Evolutionary conservation across 2,797 vertebrate genomes (phyloP), one percentile per base, ranked within the genome.

Genomic region (Lacerta viridis): DNA sequence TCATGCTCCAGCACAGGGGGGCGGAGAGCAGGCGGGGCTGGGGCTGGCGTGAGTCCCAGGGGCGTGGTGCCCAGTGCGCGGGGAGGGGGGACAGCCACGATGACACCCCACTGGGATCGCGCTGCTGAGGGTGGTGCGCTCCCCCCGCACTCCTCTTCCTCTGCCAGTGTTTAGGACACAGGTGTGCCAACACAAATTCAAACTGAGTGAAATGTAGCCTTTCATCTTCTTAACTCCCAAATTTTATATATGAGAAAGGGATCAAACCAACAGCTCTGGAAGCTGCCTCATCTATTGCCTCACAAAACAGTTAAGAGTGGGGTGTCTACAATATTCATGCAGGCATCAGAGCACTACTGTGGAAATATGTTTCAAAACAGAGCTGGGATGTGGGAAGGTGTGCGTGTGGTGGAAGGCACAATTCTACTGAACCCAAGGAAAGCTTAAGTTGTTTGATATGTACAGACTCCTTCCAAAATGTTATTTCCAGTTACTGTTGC

Each of bases 251-350:
- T 87, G 59, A 85, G 92, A 90, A 90, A 93, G 86, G 85, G 55
- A 64, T 87, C 17, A 94, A 88, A 93, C 88, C 84, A 90, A 92
- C 87, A 94, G 86, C 77, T 59, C 85, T 80, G 72, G 55, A 92
- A 88, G 94, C 39, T 74, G 64, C 33, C 59, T 87, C 50, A 46
- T 59, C 77, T 90, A 74, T 80, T 91, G 92, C 77, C 50, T 39
- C 85, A 88, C 55, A 86, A 80, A 88, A 43, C 74, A 83, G 80
- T 78, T 41, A 84, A 71, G 18, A 79, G 27, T 79, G 64, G 64
- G 78, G 46, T 64, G 80, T 7, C 36, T 71, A 61, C 20, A 43
- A 61, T 72, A 36, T 64, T 33, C 5, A 61, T 84, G 89, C n/a
- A 83, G 87, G 89, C 11, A 85, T 71, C 79, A 85, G 89, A 84